phyloP scores from a whole-genome alignment of 1,140 invertebrate species.

The Drosophila teissieri region DNA sequence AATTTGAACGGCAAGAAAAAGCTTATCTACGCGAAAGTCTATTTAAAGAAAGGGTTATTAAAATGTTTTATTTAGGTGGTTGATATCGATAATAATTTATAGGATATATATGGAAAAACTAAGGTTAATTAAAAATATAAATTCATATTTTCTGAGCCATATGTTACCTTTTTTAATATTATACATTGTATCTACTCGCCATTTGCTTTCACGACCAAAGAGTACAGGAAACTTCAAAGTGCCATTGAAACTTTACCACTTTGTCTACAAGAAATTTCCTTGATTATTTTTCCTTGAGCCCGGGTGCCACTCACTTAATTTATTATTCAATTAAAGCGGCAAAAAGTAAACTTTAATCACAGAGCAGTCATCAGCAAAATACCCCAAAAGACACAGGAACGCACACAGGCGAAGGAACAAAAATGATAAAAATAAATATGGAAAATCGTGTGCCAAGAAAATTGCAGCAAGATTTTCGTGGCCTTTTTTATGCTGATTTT shows the following conservation, averaged over 20 bases:
- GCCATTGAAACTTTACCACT: slow-evolving; percentile 8
- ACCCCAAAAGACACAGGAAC: slow-evolving; percentile 40
- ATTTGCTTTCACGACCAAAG: not conserved
- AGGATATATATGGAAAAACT: too few species aligned
- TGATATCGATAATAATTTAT: too few species aligned
- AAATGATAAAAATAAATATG: slow-evolving; percentile 65
- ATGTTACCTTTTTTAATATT: not conserved
- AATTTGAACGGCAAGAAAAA: slow-evolving; percentile 5
- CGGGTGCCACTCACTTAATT: slow-evolving; percentile 72
- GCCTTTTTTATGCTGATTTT: slow-evolving; percentile 20
- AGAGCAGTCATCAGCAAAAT: slow-evolving; percentile 63
- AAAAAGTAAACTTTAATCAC: slow-evolving; percentile 79
- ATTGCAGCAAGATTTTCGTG: slow-evolving; percentile 40
- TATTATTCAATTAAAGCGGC: slow-evolving; percentile 80
- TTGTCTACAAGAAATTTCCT: not conserved
- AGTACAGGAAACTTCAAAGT: not conserved
- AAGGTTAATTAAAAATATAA: not conserved
- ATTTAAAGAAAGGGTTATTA: not conserved
- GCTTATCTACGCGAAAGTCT: not conserved
- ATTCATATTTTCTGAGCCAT: not conserved
- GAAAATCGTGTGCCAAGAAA: slow-evolving; percentile 78
- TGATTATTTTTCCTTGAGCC: slow-evolving; percentile 34
- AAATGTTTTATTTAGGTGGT: too few species aligned
- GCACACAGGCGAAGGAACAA: slow-evolving; percentile 31
- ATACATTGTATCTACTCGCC: not conserved